A percentile compares a stretch with the other conserved stretches of the same genome.
These are phyloP conservation scores for Harmothoe impar DNA, from an alignment of 2,888 invertebrate genomes.

Conservation along the genomic window DNA sequence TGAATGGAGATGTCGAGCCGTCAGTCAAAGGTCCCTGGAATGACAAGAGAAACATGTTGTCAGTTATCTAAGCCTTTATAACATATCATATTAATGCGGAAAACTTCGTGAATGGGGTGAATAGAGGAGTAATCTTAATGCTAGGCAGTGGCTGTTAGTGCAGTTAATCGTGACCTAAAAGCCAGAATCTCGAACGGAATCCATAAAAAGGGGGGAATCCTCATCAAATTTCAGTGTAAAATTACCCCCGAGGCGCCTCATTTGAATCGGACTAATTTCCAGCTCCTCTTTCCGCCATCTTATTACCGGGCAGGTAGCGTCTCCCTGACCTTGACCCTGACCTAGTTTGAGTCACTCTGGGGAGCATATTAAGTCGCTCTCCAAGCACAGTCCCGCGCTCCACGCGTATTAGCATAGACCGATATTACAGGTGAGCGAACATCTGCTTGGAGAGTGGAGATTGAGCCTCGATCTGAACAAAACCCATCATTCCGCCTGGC, in stretches of 20 bases:
- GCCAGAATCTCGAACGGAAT: not conserved
- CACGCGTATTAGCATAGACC: not conserved
- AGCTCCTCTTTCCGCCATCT: conserved; percentile 19
- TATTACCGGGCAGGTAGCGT: conserved; percentile 23
- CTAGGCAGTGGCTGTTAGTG: too few relatives aligned
- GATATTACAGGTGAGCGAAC: not conserved
- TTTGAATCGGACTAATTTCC: conserved; percentile 23
- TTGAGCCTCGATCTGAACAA: conserved; percentile 40
- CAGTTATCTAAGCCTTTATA: too few relatives aligned
- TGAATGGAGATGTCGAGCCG: too few relatives aligned
- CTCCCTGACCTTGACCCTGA: conserved; percentile 42
- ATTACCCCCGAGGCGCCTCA: not conserved
- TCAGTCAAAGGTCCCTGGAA: too few relatives aligned
- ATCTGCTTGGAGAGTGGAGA: conserved; percentile 26
- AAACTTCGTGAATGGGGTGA: too few relatives aligned
- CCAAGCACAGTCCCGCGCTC: not conserved
- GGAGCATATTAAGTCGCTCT: conserved; percentile 25
- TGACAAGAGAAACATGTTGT: too few relatives aligned
- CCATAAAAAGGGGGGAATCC: not conserved
- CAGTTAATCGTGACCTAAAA: too few relatives aligned
- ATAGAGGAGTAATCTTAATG: too few relatives aligned
- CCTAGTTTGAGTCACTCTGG: conserved; percentile 39
- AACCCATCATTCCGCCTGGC: conserved; percentile 41
- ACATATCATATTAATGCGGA: too few relatives aligned
- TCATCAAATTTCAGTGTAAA: not conserved